These are phyloP conservation scores for Brachionus rubens DNA, from an alignment of 1,140 invertebrate genomes.

Conservation along the genomic window DNA sequence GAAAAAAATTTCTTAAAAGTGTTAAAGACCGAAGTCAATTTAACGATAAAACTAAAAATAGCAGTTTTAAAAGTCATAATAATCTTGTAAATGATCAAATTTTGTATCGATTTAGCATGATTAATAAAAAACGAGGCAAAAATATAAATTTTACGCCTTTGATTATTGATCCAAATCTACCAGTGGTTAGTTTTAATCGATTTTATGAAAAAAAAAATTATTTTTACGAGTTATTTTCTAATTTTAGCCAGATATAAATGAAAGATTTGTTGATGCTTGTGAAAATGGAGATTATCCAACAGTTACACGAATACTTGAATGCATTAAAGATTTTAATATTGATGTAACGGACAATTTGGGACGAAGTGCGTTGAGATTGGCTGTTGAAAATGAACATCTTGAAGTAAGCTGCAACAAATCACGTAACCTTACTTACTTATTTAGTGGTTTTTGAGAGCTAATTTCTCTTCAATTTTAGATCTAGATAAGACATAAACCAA, in stretches of 20 bases:
- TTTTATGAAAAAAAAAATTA: neutral
- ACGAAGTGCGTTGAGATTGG: constrained; percentile 53
- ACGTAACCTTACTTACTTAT: no score
- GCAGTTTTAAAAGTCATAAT: neutral
- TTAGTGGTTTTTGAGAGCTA: no score
- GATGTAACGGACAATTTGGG: constrained; percentile 55
- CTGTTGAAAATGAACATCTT: constrained; percentile 56
- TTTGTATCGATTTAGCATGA: constrained; percentile 24
- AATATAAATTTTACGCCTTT: neutral
- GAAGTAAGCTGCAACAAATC: constrained; percentile 49
- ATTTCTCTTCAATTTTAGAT: no score
- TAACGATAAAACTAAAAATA: neutral
- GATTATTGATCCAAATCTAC: neutral
- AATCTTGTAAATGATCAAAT: constrained; percentile 8
- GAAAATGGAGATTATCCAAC: constrained; percentile 48
- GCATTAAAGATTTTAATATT: constrained; percentile 52
- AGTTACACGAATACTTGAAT: constrained; percentile 52
- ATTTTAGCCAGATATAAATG: constrained; percentile 43
- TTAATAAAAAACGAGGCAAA: constrained; percentile 38
- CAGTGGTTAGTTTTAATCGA: neutral
- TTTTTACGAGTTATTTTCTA: neutral
- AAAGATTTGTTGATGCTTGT: constrained; percentile 43
- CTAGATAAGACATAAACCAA: no score
- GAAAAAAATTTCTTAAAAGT: constrained; percentile 8
- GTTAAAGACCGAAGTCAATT: neutral